Conservation (phyloP, 2,113 vertebrate genomes). For the Silurus glanis region DNA sequence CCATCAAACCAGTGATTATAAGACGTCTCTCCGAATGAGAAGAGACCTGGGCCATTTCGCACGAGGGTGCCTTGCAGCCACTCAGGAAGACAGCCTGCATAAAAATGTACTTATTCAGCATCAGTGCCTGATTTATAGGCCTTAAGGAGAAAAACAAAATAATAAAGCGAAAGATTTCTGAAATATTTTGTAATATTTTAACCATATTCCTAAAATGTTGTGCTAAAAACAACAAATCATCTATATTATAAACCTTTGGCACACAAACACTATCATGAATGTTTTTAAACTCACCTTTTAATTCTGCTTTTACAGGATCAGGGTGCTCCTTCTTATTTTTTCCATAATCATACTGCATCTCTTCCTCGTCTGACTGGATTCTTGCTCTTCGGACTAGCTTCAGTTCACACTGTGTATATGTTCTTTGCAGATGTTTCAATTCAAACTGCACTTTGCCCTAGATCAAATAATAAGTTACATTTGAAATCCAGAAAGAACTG, state of each 20-base stretch:
- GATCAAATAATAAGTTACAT: neutral
- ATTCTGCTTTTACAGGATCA: constrained; percentile 47
- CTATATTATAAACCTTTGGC: neutral
- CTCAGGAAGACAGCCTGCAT: constrained; percentile 73
- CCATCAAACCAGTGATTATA: constrained; percentile 98
- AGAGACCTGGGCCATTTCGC: constrained; percentile 88
- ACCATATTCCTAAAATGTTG: neutral
- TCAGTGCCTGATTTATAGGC: neutral
- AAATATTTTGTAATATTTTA: neutral
- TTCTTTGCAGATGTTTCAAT: neutral
- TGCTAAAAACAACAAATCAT: neutral
- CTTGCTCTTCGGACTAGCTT: neutral
- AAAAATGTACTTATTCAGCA: neutral
- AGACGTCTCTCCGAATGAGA: constrained; percentile 77
- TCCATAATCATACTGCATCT: constrained; percentile 54
- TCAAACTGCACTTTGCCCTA: neutral
- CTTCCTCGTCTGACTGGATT: neutral
- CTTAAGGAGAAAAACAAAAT: neutral
- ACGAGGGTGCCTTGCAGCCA: constrained; percentile 88
- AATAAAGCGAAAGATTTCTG: neutral
- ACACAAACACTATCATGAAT: neutral
- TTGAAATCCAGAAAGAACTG: neutral
- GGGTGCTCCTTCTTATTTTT: constrained; percentile 54
- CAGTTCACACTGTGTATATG: neutral
- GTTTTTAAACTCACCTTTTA: constrained; percentile 49